These are phyloP conservation scores for Apeira syringaria DNA, from an alignment of 2,888 invertebrate genomes.

Conservation along the genomic window DNA sequence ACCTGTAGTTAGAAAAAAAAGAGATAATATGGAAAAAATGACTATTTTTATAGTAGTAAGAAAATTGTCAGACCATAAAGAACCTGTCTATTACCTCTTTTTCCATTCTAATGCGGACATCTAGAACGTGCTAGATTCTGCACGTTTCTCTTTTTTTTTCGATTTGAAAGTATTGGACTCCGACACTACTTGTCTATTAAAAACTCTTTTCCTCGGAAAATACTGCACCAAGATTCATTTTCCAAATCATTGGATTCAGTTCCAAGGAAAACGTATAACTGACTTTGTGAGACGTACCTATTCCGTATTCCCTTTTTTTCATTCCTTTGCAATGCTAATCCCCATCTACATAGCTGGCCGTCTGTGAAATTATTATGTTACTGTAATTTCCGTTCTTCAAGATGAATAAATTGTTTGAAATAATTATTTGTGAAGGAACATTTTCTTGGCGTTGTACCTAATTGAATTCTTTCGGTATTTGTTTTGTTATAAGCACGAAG, in stretches of 20 bases:
- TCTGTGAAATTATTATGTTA: slow-evolving; percentile 22
- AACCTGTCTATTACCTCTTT: too few relatives aligned
- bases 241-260: slow-evolving; percentile 19
- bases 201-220: not conserved
- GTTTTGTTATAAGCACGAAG: too few relatives aligned
- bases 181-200: slow-evolving; percentile 4
- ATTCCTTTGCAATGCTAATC: slow-evolving; percentile 23
- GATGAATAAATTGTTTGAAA: slow-evolving; percentile 21
- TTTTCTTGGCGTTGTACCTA: slow-evolving; percentile 5
- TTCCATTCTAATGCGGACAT: too few relatives aligned
- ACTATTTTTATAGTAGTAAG: too few relatives aligned
- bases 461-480: not conserved
- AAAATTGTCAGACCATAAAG: too few relatives aligned
- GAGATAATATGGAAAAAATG: too few relatives aligned
- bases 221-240: slow-evolving; percentile 20
- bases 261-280: slow-evolving; percentile 8
- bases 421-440: slow-evolving; percentile 21
- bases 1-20: too few relatives aligned
- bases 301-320: too few relatives aligned
- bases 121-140: too few relatives aligned
- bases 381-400: slow-evolving; percentile 20
- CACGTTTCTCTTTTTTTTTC: too few relatives aligned
- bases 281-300: slow-evolving; percentile 7
- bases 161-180: not conserved
- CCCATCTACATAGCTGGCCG: slow-evolving; percentile 13